These are phyloP conservation scores for Ceratoteleas bidentatus DNA, from an alignment of 1,140 invertebrate species.

Conservation along the genomic window DNA sequence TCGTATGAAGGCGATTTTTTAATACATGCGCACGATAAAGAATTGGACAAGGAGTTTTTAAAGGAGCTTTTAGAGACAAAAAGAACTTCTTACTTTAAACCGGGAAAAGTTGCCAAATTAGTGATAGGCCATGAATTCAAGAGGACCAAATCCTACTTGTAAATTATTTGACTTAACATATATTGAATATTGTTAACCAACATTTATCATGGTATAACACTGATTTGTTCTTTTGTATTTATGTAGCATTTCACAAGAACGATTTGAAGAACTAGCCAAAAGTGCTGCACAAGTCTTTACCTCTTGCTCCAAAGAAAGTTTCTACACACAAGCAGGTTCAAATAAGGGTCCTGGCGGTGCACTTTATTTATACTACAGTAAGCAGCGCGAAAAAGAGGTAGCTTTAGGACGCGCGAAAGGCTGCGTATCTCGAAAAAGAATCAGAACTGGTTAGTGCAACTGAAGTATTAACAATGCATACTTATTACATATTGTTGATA, in stretches of 20 bases:
- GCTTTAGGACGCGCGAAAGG: neutral
- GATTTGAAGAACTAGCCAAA: conserved; percentile 5
- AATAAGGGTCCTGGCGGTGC: conserved; percentile 8
- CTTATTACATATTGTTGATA: no score
- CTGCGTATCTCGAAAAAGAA: neutral
- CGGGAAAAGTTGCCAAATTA: conserved; percentile 1
- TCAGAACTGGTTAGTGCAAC: neutral
- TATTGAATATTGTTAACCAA: no score
- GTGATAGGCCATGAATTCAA: neutral
- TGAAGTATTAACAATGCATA: no score
- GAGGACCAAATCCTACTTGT: neutral
- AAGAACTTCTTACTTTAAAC: neutral
- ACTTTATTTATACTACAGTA: conserved; percentile 6
- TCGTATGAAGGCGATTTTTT: conserved; percentile 16
- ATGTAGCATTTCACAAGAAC: conserved; percentile 8
- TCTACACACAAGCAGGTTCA: neutral
- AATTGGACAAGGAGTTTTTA: conserved; percentile 6
- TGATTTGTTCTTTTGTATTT: neutral
- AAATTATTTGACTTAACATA: neutral
- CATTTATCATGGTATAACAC: neutral
- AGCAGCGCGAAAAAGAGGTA: conserved; percentile 2
- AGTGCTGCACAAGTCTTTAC: conserved; percentile 7
- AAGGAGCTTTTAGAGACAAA: conserved; percentile 10
- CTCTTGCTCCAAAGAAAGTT: conserved; percentile 6
- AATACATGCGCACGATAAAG: conserved; percentile 2